Percentiles rank a stretch among this genome's conserved stretches.
phyloP scores from a whole-genome alignment of 2,113 vertebrate genomes.

The Onychostoma macrolepis region DNA sequence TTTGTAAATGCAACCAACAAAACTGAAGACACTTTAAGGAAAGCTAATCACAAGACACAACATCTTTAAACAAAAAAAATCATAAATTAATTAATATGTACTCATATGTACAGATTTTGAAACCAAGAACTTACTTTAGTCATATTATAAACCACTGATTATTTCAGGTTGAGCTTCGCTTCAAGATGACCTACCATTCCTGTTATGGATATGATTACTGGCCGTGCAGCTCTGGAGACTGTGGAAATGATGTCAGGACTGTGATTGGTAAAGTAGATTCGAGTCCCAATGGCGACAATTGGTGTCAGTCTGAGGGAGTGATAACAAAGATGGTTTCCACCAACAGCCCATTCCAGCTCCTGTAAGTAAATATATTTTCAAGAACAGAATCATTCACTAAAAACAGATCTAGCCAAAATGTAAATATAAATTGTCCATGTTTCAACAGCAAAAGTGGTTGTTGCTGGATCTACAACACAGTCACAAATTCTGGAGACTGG shows the following conservation, averaged over 20 bases:
- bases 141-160: background rate
- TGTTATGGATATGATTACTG: background rate
- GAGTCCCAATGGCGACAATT: conserved; percentile 2
- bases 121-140: no score
- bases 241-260: background rate
- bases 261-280: conserved; percentile 44
- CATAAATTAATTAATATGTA: no score
- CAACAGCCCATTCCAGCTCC: conserved; percentile 65
- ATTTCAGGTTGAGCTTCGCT: conserved; percentile 63
- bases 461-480: conserved; percentile 43
- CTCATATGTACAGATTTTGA: no score
- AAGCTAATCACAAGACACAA: no score
- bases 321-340: conserved; percentile 44
- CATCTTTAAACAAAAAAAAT: no score
- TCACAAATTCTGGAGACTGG: background rate
- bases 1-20: no score
- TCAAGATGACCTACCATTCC: conserved; percentile 45
- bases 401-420: background rate
- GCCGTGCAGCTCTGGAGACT: conserved; percentile 46
- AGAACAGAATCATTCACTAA: background rate
- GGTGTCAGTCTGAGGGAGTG: conserved; percentile 69
- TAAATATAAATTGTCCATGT: background rate
- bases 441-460: conserved; percentile 32
- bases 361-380: conserved; percentile 52
- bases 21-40: no score